Evolutionary conservation across 2,888 invertebrate species (phyloP).

Genomic region (Microplitis deprimator): DNA sequence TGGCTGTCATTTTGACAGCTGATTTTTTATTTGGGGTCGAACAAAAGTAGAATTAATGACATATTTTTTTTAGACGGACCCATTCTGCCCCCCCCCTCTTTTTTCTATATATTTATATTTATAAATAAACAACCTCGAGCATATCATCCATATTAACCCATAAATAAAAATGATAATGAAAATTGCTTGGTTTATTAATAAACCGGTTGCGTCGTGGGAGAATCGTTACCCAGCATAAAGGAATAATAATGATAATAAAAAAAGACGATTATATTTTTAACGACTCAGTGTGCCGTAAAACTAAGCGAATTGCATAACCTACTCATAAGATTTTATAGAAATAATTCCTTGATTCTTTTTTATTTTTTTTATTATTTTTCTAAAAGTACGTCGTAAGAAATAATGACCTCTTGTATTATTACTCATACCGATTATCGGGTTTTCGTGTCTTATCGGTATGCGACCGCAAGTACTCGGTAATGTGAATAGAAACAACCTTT

Average conservation of each 20-base stretch:
- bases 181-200: not conserved
- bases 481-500: not conserved
- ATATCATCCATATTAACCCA: not conserved
- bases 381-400: not conserved
- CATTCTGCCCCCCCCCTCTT: no score
- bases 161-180: not conserved
- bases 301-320: conserved; percentile 16
- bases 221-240: conserved; percentile 1
- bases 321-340: conserved; percentile 22
- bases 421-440: conserved; percentile 47
- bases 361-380: conserved; percentile 14
- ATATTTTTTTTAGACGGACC: no score
- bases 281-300: conserved; percentile 24
- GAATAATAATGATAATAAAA: conserved; percentile 3
- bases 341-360: not conserved
- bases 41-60: no score
- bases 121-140: not conserved
- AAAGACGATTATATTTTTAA: conserved; percentile 18
- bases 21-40: no score
- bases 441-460: conserved; percentile 60
- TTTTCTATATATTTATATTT: not conserved
- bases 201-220: conserved; percentile 6
- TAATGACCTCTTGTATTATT: conserved; percentile 15
- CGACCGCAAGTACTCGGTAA: conserved; percentile 1
- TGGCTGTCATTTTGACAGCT: no score